A percentile compares a stretch with the other conserved stretches of the same genome.
These are phyloP conservation scores for Zenarchopterus dispar DNA, from an alignment of 2,797 vertebrate genomes.

Conservation along the genomic window DNA sequence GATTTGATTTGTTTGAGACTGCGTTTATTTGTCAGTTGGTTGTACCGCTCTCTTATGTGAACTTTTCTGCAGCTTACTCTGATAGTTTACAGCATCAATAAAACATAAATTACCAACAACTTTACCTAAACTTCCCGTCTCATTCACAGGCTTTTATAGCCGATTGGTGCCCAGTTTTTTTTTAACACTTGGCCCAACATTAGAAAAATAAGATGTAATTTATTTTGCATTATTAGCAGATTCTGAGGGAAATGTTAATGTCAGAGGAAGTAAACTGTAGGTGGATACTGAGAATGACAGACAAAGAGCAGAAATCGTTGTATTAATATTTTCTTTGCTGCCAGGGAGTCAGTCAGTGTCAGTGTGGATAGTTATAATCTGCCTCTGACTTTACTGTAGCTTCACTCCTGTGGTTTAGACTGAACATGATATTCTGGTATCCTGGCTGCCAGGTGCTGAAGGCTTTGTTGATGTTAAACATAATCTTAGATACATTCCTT, in stretches of 20 bases:
- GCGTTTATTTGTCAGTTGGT: constrained; percentile 44
- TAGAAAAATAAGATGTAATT: constrained; percentile 19
- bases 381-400: constrained; percentile 34
- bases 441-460: constrained; percentile 72
- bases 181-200: constrained; percentile 22
- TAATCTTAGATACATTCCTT: constrained; percentile 64
- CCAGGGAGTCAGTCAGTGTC: constrained; percentile 31
- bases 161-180: constrained; percentile 28
- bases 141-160: constrained; percentile 22
- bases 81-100: constrained; percentile 52
- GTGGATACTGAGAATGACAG: constrained; percentile 6
- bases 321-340: constrained; percentile 19
- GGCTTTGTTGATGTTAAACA: constrained; percentile 77
- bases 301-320: constrained; percentile 14
- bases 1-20: constrained; percentile 52
- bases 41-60: constrained; percentile 43
- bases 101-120: constrained; percentile 44
- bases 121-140: constrained; percentile 30
- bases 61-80: constrained; percentile 38
- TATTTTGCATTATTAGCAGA: constrained; percentile 20
- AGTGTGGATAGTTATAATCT: constrained; percentile 54
- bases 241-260: constrained; percentile 3
- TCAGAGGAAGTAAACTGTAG: not conserved
- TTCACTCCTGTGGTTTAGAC: constrained; percentile 63
- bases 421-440: constrained; percentile 74